Conservation (phyloP, 2,797 vertebrate genomes). For the Protonibea diacanthus region DNA sequence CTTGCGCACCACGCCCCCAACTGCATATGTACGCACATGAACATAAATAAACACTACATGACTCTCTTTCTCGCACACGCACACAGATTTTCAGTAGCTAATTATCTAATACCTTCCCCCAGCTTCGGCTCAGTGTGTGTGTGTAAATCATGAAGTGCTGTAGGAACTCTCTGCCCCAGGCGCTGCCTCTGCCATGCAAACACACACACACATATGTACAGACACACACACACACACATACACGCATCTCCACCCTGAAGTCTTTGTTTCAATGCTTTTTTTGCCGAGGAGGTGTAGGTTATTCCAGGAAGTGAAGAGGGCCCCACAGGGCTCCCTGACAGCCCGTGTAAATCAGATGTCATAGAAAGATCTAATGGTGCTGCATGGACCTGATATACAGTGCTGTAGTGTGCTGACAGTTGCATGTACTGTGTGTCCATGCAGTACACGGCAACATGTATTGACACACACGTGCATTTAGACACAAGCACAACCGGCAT, state of each 20-base stretch:
- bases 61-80: neutral
- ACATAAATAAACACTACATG: conserved; percentile 35
- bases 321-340: conserved; percentile 72
- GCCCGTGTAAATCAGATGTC: conserved; percentile 81
- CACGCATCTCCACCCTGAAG: conserved; percentile 34
- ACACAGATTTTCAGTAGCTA: conserved; percentile 60
- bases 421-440: conserved; percentile 48
- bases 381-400: conserved; percentile 72
- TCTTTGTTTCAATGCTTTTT: conserved; percentile 67
- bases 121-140: conserved; percentile 38
- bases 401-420: conserved; percentile 66
- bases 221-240: conserved; percentile 6
- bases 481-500: conserved; percentile 34
- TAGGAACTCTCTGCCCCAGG: conserved; percentile 53
- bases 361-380: conserved; percentile 79
- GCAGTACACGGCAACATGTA: conserved; percentile 16
- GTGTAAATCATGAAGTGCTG: conserved; percentile 57
- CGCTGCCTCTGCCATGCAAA: conserved; percentile 32
- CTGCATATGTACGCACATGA: conserved; percentile 7
- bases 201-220: conserved; percentile 20
- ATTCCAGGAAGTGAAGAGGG: conserved; percentile 78
- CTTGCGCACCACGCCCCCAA: neutral
- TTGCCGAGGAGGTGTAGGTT: conserved; percentile 63
- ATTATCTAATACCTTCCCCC: conserved; percentile 69
- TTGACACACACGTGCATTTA: conserved; percentile 27